Conservation (phyloP, 2,888 invertebrate genomes). For the Melolontha melolontha region DNA sequence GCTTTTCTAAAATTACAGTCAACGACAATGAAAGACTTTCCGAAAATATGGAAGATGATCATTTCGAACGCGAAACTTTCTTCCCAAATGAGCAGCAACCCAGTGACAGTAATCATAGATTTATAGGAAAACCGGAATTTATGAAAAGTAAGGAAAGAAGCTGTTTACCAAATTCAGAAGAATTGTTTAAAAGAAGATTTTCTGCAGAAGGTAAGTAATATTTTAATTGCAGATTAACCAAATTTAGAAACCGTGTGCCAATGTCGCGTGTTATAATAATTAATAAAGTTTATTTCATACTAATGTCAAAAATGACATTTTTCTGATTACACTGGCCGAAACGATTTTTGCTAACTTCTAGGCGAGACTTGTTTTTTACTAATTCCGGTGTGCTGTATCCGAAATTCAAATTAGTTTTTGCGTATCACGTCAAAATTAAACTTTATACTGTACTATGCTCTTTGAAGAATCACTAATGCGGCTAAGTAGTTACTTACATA, state of each 20-base stretch:
- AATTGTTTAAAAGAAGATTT: conserved; percentile 48
- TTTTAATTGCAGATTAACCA: neutral
- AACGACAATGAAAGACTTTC: conserved; percentile 1
- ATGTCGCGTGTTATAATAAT: neutral
- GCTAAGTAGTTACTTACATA: too few species aligned
- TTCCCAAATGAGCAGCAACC: conserved; percentile 4
- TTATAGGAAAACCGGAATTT: conserved; percentile 18
- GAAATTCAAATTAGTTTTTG: too few species aligned
- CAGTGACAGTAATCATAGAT: conserved; percentile 30
- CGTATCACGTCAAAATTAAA: too few species aligned
- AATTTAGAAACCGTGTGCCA: too few species aligned
- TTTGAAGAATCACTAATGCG: too few species aligned
- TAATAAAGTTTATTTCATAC: too few species aligned
- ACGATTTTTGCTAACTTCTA: too few species aligned
- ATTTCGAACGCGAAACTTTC: neutral
- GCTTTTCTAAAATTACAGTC: neutral
- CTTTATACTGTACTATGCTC: too few species aligned
- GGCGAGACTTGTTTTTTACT: too few species aligned
- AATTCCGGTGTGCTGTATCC: too few species aligned
- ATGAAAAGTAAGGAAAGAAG: conserved; percentile 37
- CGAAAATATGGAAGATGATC: neutral
- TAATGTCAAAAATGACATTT: too few species aligned
- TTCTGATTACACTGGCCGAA: too few species aligned
- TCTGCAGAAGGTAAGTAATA: conserved; percentile 51
- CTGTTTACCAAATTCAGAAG: conserved; percentile 49